Percentiles rank a stretch among this genome's conserved stretches.
Evolutionary conservation across 2,888 invertebrate species (phyloP).

Genomic region (Myopa testacea): DNA sequence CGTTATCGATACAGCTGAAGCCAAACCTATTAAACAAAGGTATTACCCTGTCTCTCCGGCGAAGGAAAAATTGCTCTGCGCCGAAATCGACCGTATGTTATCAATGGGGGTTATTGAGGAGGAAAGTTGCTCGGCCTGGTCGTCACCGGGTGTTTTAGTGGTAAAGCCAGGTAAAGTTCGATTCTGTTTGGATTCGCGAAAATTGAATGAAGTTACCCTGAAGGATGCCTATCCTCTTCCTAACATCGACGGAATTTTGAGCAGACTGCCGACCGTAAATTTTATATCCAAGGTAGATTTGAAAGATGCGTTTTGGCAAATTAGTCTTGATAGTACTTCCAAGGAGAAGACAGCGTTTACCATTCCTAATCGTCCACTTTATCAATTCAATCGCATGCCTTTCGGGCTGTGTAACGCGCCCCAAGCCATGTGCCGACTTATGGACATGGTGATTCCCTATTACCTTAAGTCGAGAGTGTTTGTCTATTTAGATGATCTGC

Average conservation of each 20-base stretch:
- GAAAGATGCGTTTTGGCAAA: slow-evolving; percentile 28
- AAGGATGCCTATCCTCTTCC: slow-evolving; percentile 36
- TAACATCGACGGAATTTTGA: slow-evolving; percentile 29
- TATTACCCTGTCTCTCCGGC: slow-evolving; percentile 36
- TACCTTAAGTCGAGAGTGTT: slow-evolving; percentile 11
- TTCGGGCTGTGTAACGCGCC: slow-evolving; percentile 30
- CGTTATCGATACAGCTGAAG: slow-evolving; percentile 9
- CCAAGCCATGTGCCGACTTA: slow-evolving; percentile 30
- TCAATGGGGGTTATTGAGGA: slow-evolving; percentile 52
- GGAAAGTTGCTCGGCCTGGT: slow-evolving; percentile 37
- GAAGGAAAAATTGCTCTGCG: slow-evolving; percentile 29
- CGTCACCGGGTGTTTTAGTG: slow-evolving; percentile 29
- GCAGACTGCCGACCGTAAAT: not conserved
- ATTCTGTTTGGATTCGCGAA: slow-evolving; percentile 36
- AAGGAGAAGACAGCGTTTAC: slow-evolving; percentile 11
- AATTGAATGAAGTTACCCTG: slow-evolving; percentile 30
- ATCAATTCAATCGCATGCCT: slow-evolving; percentile 29
- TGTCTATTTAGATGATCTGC: slow-evolving; percentile 18
- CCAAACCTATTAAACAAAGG: slow-evolving; percentile 36
- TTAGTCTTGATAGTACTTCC: not conserved
- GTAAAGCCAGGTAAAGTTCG: slow-evolving; percentile 26
- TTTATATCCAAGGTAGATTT: slow-evolving; percentile 21
- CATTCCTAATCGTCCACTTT: slow-evolving; percentile 20
- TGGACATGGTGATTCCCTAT: slow-evolving; percentile 30
- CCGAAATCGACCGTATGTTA: slow-evolving; percentile 39